These are phyloP conservation scores for Pyrocoelia pectoralis DNA, from an alignment of 2,888 invertebrate species.

Conservation along the genomic window DNA sequence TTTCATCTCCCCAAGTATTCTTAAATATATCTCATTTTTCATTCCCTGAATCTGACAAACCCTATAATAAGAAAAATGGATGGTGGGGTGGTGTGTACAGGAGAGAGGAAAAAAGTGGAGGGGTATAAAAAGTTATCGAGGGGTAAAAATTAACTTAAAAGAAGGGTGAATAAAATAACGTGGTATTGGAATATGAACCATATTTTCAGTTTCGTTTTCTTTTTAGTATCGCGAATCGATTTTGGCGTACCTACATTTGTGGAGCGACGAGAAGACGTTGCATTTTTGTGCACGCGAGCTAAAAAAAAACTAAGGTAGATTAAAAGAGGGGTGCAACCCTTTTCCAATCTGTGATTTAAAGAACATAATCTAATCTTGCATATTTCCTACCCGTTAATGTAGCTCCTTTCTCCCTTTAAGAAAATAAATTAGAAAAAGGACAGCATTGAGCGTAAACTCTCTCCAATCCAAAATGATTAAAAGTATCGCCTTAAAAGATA, in stretches of 20 bases:
- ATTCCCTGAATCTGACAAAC: conserved; percentile 40
- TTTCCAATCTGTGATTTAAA: conserved; percentile 52
- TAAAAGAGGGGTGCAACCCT: conserved; percentile 40
- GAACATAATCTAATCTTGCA: conserved; percentile 51
- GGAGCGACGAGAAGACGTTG: conserved; percentile 2
- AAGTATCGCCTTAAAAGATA: conserved; percentile 54
- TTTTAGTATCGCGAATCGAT: conserved; percentile 28
- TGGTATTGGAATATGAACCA: conserved; percentile 38
- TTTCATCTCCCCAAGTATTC: conserved; percentile 33
- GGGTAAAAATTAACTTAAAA: conserved; percentile 41
- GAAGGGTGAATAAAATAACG: conserved; percentile 40
- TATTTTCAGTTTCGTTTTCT: conserved; percentile 32
- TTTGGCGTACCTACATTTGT: conserved; percentile 17
- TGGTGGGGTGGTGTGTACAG: conserved; percentile 22
- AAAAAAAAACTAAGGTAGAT: conserved; percentile 32
- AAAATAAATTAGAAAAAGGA: conserved; percentile 30
- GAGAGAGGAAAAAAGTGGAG: conserved; percentile 35
- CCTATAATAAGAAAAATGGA: conserved; percentile 39
- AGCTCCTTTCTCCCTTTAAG: conserved; percentile 18
- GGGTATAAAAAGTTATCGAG: conserved; percentile 39
- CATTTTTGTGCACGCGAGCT: conserved; percentile 11
- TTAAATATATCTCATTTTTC: conserved; percentile 40
- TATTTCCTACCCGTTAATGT: conserved; percentile 34
- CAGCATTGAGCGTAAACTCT: conserved; percentile 36
- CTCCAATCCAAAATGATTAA: conserved; percentile 54